Base-by-base conservation (phyloP, 2,888 invertebrate genomes). In the Pandemis heparana region DNA sequence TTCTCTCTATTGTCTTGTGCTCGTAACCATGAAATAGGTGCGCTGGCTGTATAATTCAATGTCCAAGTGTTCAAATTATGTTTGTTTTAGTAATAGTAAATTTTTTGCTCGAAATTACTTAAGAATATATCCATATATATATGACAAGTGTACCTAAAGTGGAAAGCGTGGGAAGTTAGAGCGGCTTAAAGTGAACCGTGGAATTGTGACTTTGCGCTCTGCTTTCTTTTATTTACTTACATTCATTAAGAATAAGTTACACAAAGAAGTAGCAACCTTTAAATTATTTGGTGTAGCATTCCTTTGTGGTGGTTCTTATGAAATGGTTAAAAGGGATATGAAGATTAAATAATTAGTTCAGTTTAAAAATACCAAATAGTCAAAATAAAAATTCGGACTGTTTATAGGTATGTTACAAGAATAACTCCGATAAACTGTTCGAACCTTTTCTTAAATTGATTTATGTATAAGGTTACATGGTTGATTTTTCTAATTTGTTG, bases 1-100 rank as follows among this genome's bases (percentile, higher is more conserved):
- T 93, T 93, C 92, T 87, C 93, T 89, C 92, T 82, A 92, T 94
- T 94, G 94, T 94, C 81, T 86, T 71, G 80, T 88, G 92, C 77
- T 86, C 89, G 89, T 74, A 70, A 87, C 86, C 94, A 91, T 92
- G 87, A 89, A 91, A 88, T 81, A 78, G 80, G 82, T 79, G 80
- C 78, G 75, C 80, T 79, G 60, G 79, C 78, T 77, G 73, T 67
- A 69, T 76, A 71, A 78, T 71, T 68, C 66, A 75, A 65, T 53
- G 64, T 70, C 65, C 59, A 63, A 70, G 53, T 73, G 63, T 39
- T 39, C 46, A 63, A 69, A 59, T 74, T 68, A 72, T 72, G 67
- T 59, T 12, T 61, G 53, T 39, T 53, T 53, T 39, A 39, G 18
- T 62, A 67, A 66, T 39, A 48, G 46, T 67, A 63, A 9, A 9